These are phyloP conservation scores for Aporrectodea caliginosa DNA, from an alignment of 1,140 invertebrate genomes.

Conservation along the genomic window DNA sequence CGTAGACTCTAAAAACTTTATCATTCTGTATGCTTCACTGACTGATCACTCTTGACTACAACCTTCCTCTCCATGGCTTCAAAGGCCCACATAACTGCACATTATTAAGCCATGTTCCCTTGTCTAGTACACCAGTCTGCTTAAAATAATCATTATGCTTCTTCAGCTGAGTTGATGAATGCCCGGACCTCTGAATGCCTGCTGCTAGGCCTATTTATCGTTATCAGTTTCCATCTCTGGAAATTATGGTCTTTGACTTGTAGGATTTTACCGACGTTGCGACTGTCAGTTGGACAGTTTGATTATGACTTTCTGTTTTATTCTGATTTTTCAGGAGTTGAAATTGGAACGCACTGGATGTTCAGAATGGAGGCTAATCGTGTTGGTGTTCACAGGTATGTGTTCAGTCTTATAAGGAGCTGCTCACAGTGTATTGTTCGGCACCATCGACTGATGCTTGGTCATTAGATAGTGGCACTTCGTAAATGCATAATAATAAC, in stretches of 20 bases:
- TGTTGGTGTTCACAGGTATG: conserved; percentile 52
- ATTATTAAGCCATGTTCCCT: not conserved
- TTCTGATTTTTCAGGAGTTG: conserved; percentile 62
- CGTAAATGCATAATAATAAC: not conserved
- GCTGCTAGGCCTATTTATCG: no score
- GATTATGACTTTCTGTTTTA: conserved; percentile 39
- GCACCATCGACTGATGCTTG: no score
- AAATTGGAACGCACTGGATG: conserved; percentile 51
- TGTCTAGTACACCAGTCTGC: not conserved
- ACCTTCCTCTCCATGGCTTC: not conserved
- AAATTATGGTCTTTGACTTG: not conserved
- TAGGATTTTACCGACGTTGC: not conserved
- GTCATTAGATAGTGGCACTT: not conserved
- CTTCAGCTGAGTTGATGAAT: not conserved
- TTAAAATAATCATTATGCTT: not conserved
- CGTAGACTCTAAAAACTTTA: not conserved
- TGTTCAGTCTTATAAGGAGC: conserved; percentile 4
- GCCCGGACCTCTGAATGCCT: no score
- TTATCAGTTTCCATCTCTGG: no score
- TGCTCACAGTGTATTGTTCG: not conserved
- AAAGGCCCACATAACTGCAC: not conserved
- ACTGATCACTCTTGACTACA: not conserved
- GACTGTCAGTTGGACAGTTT: not conserved
- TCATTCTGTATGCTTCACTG: not conserved
- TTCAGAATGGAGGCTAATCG: conserved; percentile 52